phyloP scores from a whole-genome alignment of 2,888 invertebrate genomes.

The Rutpela maculata region DNA sequence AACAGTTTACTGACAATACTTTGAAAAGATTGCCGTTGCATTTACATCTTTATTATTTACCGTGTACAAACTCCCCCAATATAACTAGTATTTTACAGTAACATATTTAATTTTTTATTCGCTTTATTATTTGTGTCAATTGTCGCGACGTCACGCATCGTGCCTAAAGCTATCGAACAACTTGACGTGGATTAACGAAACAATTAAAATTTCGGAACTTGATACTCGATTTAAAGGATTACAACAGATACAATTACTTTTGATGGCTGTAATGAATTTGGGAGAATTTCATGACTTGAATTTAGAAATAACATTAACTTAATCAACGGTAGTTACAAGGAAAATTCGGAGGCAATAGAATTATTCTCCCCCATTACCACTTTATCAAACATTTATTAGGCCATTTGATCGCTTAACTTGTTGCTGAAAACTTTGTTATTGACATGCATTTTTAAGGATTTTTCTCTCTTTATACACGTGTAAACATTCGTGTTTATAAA shows the following conservation, averaged over 20 bases:
- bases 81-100: too few relatives aligned
- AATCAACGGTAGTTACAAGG: constrained; percentile 35
- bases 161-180: not conserved
- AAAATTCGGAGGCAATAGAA: constrained; percentile 31
- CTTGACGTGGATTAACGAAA: not conserved
- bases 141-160: not conserved
- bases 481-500: not conserved
- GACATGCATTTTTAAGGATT: not conserved
- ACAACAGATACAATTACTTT: constrained; percentile 29
- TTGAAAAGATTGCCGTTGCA: too few relatives aligned
- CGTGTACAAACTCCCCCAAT: too few relatives aligned
- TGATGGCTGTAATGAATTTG: constrained; percentile 36
- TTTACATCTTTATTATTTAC: too few relatives aligned
- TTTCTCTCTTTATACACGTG: not conserved
- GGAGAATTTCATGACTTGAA: constrained; percentile 37
- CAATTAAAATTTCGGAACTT: not conserved
- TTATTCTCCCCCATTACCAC: constrained; percentile 39
- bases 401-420: constrained; percentile 14
- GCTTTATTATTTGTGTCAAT: not conserved
- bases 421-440: constrained; percentile 4
- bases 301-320: constrained; percentile 41
- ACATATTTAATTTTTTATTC: not conserved
- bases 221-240: constrained; percentile 14
- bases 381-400: constrained; percentile 40
- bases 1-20: too few relatives aligned